Percentiles rank a stretch among this genome's conserved stretches.
Conservation (phyloP, 2,888 invertebrate genomes). For the Lissonota sp. region DNA sequence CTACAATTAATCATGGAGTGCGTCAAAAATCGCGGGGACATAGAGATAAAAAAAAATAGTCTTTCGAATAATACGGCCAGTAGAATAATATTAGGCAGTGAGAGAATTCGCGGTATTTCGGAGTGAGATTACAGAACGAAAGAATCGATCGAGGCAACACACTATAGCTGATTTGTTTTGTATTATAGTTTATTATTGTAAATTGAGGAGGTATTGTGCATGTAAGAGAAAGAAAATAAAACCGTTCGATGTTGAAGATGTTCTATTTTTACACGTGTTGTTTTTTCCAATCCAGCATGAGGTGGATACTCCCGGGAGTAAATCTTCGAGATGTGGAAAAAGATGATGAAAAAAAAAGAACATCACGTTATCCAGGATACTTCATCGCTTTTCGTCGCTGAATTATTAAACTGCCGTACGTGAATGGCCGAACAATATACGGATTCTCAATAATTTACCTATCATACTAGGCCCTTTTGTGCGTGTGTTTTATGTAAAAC, state of each 20-base stretch:
- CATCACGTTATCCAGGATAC: slow-evolving; percentile 45
- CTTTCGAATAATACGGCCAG: slow-evolving; percentile 27
- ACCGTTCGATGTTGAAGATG: slow-evolving; percentile 77
- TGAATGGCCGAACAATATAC: slow-evolving; percentile 82
- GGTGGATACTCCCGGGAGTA: neutral
- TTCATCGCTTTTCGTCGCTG: slow-evolving; percentile 71
- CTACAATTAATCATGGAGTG: slow-evolving; percentile 66
- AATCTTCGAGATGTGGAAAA: slow-evolving; percentile 5
- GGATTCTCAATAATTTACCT: slow-evolving; percentile 83
- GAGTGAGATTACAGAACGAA: slow-evolving; percentile 6
- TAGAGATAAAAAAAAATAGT: slow-evolving; percentile 14
- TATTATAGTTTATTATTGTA: slow-evolving; percentile 75
- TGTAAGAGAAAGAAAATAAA: slow-evolving; percentile 71
- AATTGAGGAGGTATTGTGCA: slow-evolving; percentile 32
- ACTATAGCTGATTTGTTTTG: slow-evolving; percentile 71
- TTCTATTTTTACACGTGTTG: slow-evolving; percentile 9
- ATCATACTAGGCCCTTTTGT: slow-evolving; percentile 81
- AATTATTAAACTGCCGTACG: slow-evolving; percentile 82
- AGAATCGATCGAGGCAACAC: slow-evolving; percentile 29
- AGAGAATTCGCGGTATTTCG: slow-evolving; percentile 28
- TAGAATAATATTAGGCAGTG: slow-evolving; percentile 39
- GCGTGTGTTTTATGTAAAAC: slow-evolving; percentile 76
- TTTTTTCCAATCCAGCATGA: slow-evolving; percentile 1
- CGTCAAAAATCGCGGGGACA: slow-evolving; percentile 52
- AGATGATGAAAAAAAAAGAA: slow-evolving; percentile 13